Evolutionary conservation across 1,140 invertebrate genomes (phyloP), one percentile per base, ranked within the genome.

Genomic region (Rhyacophila brunnea): DNA sequence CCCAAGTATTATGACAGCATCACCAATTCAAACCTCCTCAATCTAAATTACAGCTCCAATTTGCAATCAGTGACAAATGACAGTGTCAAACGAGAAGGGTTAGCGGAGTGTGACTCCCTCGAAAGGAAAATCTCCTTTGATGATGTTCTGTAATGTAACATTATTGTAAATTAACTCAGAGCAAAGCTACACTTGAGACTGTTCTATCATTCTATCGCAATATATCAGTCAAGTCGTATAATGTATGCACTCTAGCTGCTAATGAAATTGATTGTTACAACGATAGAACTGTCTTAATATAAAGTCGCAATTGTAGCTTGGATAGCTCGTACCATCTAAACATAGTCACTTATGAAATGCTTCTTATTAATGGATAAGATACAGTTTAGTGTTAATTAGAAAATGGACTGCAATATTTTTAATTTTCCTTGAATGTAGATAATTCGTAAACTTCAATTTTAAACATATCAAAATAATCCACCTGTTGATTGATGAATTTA

Each of bases 1-100:
- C 75, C 73, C 36, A 69, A 71, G 42, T 75, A 74, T 65, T 78
- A 75, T 62, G 77, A 79, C 59, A 77, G 74, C 59, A 71, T 77
- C 67, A 69, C 70, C 48, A 71, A 74, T 65, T 68, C 65, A 28
- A 66, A 60, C 20, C 56, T 51, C 11, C 63, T 63, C 13, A 50
- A 58, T n/a, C 68, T 67, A n/a, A 58, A 52, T 17, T 65, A 68
- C 7, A 72, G 74, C 20, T 76, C 71, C 60, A 72, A 74, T 53
- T 68, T 67, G 44, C 74, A 78, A 51, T 78, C 75, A n/a, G 65
- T 78, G 7, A 67, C 68, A 20, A 68, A 65, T 13, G 59, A 65
- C 47, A 65, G 55, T 36, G 43, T 51, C 6, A 65, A 62, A 35
- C 49, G 63, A 1, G 63, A 65, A 47, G 63, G 63, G 18, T 20